Base-by-base conservation (phyloP, 2,797 vertebrate species). In the Clarias pachynema region DNA sequence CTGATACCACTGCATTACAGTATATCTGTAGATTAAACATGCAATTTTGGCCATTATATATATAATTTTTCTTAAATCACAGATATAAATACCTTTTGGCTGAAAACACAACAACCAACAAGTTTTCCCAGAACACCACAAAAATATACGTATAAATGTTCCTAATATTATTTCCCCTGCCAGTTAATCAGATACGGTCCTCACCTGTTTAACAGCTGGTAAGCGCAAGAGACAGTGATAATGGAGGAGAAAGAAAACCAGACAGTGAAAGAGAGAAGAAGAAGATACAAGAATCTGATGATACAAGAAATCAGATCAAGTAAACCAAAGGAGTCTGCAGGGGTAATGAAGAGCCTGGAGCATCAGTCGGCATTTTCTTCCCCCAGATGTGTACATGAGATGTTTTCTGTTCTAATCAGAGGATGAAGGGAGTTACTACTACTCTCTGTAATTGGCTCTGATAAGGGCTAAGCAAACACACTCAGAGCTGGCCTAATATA, bases 331-430 rank as follows among this genome's bases (percentile, higher is more conserved):
- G 31, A 60, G 56, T 78, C 57, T 78, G 12, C 20, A 78, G 29
- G 57, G 56, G 75, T 93, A 93, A 94, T 90, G 91, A 93, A 86
- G 87, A 89, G 89, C 91, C 90, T 81, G 77, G 77, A 93, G 91
- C 91, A 91, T 85, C 89, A 87, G 83, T 81, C 66, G 68, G 81
- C n/a, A 26, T 75, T 85, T 85, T 86, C 3, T 44, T 83, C 89
- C 86, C 62, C 82, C 91, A 93, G 91, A 93, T 93, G 89, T 89
- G 84, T 86, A 60, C 78, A 70, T 82, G 82, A 90, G 65, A 79
- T 84, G 86, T 82, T 79, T 87, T 85, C 83, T 82, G 56, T 80
- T 83, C 88, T 81, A 88, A 91, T 88, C 87, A 90, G 89, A 85
- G 91, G 89, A 94, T 90, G 88, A 92, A 89, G 82, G 82, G 83